Evolutionary conservation across 2,888 invertebrate genomes (phyloP).

Genomic region (Trissonchulus sp.): DNA sequence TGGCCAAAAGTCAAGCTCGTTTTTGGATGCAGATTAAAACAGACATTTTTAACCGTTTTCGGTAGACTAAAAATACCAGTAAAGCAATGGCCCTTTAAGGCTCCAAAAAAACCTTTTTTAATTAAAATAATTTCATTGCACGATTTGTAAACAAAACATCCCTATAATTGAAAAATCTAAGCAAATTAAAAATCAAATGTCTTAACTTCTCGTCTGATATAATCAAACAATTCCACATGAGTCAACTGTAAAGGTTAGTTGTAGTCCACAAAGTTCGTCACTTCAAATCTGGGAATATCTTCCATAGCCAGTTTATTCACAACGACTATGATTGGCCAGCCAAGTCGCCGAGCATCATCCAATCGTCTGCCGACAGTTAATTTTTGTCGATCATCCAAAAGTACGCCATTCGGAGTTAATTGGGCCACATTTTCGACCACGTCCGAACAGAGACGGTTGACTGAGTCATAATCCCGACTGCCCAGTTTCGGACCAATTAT

Average conservation of each 20-base stretch:
- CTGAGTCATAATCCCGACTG: slow-evolving; percentile 62
- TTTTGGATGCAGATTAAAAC: too few relatives aligned
- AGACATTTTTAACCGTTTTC: too few relatives aligned
- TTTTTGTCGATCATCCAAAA: slow-evolving; percentile 71
- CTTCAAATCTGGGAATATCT: slow-evolving; percentile 25
- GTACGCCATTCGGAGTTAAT: slow-evolving; percentile 61
- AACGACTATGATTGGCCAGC: slow-evolving; percentile 72
- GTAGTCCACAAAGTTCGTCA: neutral
- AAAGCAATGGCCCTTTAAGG: too few relatives aligned
- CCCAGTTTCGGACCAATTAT: slow-evolving; percentile 81
- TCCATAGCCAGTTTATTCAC: slow-evolving; percentile 62
- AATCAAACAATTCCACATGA: slow-evolving; percentile 8
- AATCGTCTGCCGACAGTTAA: slow-evolving; percentile 76
- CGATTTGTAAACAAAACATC: too few relatives aligned
- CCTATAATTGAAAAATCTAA: too few relatives aligned
- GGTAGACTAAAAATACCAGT: too few relatives aligned
- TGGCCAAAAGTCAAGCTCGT: too few relatives aligned
- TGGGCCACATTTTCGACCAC: slow-evolving; percentile 57
- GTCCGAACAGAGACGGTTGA: neutral
- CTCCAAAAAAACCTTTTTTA: too few relatives aligned
- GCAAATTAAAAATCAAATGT: too few relatives aligned
- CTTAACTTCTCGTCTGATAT: neutral
- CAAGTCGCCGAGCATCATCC: slow-evolving; percentile 64
- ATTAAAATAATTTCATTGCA: too few relatives aligned
- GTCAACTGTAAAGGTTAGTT: neutral